Evolutionary conservation across 2,797 vertebrate species (phyloP).

Genomic region (Myioborus miniatus): DNA sequence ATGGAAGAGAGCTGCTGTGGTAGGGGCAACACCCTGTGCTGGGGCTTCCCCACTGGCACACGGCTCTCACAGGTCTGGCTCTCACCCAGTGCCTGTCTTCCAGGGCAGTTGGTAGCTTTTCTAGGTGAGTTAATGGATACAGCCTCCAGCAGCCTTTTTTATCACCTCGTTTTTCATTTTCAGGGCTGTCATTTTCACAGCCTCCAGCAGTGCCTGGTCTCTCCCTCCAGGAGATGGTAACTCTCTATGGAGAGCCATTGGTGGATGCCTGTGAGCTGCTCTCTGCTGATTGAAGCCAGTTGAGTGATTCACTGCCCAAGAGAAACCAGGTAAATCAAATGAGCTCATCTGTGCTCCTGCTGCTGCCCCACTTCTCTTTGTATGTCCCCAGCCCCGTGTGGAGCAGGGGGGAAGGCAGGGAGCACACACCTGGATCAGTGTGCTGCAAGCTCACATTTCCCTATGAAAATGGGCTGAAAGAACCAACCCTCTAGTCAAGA

Average conservation of each 20-base stretch:
- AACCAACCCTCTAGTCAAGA: not conserved
- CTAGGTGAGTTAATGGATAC: not conserved
- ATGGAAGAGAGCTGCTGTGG: not conserved
- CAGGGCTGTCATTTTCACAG: not conserved
- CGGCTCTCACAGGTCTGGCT: not conserved
- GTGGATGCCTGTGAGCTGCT: not conserved
- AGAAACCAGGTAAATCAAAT: not conserved
- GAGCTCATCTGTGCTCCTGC: not conserved
- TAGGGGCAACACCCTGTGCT: not conserved
- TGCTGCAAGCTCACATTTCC: not conserved
- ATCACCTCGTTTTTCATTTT: not conserved
- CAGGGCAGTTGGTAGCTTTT: not conserved
- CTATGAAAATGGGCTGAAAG: not conserved
- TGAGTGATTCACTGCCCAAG: rapidly evolving
- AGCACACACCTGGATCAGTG: not conserved
- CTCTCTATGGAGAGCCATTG: not conserved
- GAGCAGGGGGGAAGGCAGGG: not conserved
- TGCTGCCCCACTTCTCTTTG: not conserved
- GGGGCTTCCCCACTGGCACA: not conserved
- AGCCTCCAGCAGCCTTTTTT: not conserved
- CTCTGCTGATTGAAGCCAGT: not conserved
- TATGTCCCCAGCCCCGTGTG: not conserved
- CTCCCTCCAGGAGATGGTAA: not conserved
- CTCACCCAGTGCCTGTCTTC: not conserved
- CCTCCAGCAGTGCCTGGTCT: not conserved